These are phyloP conservation scores for Hermodice carunculata DNA, from an alignment of 2,888 invertebrate genomes.

Conservation along the genomic window DNA sequence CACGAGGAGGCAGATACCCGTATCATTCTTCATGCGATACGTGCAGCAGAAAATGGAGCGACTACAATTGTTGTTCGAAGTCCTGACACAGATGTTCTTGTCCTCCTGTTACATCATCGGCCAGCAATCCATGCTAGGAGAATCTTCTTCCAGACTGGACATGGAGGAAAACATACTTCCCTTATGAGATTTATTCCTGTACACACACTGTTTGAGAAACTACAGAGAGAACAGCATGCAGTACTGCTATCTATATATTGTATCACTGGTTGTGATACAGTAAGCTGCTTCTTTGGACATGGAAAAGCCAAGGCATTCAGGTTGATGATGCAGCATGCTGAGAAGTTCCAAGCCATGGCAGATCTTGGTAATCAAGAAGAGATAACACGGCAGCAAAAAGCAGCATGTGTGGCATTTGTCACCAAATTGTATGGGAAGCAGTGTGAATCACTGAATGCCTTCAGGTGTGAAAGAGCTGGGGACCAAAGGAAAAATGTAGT, in stretches of 20 bases:
- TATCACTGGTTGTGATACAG: not conserved
- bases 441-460: no score
- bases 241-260: not conserved
- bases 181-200: not conserved
- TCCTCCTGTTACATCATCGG: not conserved
- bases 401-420: no score
- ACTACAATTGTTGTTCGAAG: not conserved
- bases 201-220: not conserved
- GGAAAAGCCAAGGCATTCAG: not conserved
- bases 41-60: not conserved
- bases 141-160: not conserved
- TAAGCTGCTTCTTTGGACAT: slow-evolving; percentile 1
- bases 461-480: no score
- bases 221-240: not conserved
- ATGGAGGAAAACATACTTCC: not conserved
- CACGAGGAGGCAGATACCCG: not conserved
- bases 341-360: no score
- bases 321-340: no score
- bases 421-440: no score
- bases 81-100: not conserved
- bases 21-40: not conserved
- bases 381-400: no score
- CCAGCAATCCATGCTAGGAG: not conserved
- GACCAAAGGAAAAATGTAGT: not conserved
- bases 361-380: no score